These are phyloP conservation scores for Hirtodrosophila duncani DNA, from an alignment of 2,888 invertebrate genomes.

Conservation along the genomic window DNA sequence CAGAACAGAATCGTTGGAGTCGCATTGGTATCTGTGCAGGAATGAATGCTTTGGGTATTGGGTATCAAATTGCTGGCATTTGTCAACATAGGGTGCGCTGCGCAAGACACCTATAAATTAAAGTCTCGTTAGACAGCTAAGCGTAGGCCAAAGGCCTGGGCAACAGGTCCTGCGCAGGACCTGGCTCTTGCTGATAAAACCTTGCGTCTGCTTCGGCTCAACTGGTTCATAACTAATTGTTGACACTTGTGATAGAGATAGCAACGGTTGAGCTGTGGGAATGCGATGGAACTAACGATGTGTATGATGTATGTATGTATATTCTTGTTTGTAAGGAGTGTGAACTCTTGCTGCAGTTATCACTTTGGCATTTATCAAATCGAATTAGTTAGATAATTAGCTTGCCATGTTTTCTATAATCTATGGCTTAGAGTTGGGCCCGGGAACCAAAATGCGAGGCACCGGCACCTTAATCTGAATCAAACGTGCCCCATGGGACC, in stretches of 20 bases:
- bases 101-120: constrained; percentile 60
- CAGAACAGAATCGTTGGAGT: too few relatives aligned
- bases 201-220: constrained; percentile 21
- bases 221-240: constrained; percentile 63
- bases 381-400: too few relatives aligned
- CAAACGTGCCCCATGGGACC: too few relatives aligned
- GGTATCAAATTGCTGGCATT: constrained; percentile 70
- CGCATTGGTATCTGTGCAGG: too few relatives aligned
- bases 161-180: constrained; percentile 23
- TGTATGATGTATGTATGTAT: too few relatives aligned
- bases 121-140: constrained; percentile 59
- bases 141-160: constrained; percentile 1
- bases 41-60: constrained; percentile 24
- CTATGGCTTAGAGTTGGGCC: too few relatives aligned
- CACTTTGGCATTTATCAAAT: too few relatives aligned
- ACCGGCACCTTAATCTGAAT: too few relatives aligned
- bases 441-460: too few relatives aligned
- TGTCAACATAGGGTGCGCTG: constrained; percentile 49
- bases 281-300: constrained; percentile 21
- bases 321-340: too few relatives aligned
- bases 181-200: constrained; percentile 39
- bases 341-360: too few relatives aligned
- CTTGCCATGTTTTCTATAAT: too few relatives aligned
- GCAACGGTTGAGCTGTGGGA: constrained; percentile 4
- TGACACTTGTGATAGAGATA: constrained; percentile 38